These are phyloP conservation scores for Poeciliopsis retropinna DNA, from an alignment of 2,113 vertebrate species.

Conservation along the genomic window DNA sequence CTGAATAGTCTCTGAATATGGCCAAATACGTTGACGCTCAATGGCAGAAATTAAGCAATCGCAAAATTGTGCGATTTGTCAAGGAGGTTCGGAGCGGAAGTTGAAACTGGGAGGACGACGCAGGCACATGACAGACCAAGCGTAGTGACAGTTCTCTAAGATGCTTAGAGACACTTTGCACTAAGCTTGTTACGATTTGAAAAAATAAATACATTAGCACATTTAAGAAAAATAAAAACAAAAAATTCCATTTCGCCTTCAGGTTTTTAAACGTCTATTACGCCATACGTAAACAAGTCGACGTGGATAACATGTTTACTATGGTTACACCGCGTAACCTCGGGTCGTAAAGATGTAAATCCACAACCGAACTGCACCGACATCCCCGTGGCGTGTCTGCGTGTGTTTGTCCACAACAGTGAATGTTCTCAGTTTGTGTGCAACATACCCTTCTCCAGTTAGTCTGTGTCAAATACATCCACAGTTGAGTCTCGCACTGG, in stretches of 20 bases:
- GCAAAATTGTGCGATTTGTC: background rate
- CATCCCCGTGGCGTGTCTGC: background rate
- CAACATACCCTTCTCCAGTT: slow-evolving; percentile 69
- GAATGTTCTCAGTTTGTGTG: slow-evolving; percentile 9
- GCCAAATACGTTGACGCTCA: background rate
- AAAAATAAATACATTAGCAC: background rate
- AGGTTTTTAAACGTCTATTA: slow-evolving; percentile 1
- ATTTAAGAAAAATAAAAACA: too few relatives aligned
- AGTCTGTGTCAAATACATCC: slow-evolving; percentile 72
- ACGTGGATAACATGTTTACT: slow-evolving; percentile 45
- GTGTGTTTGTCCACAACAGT: background rate
- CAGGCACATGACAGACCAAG: slow-evolving; percentile 62
- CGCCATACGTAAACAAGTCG: slow-evolving; percentile 55
- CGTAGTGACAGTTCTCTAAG: slow-evolving; percentile 13
- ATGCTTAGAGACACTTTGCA: slow-evolving; percentile 9
- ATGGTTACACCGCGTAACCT: background rate
- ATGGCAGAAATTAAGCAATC: background rate
- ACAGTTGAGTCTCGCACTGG: slow-evolving; percentile 66
- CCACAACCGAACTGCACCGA: background rate
- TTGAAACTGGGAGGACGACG: background rate
- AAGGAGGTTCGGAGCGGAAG: background rate
- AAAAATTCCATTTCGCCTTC: slow-evolving; percentile 22
- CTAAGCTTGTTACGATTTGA: background rate
- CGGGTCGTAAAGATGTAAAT: background rate
- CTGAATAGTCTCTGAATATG: background rate